A percentile compares a stretch with the other conserved stretches of the same genome.
These are phyloP conservation scores for Brachymystax lenok DNA, from an alignment of 2,797 vertebrate species.

Conservation along the genomic window DNA sequence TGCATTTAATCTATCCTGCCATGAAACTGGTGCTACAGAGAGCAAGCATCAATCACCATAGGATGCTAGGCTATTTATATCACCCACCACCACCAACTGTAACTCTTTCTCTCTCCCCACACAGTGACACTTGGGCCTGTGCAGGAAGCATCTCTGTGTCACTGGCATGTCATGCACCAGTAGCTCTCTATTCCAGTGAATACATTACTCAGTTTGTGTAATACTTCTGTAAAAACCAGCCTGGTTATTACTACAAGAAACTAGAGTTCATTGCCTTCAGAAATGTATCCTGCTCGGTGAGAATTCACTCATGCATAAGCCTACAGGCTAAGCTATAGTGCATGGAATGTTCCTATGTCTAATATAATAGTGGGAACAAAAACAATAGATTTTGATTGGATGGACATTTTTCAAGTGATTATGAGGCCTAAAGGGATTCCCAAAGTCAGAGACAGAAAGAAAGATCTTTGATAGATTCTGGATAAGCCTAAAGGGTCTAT, in stretches of 20 bases:
- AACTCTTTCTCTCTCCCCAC: neutral
- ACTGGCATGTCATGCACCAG: neutral
- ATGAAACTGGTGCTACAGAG: neutral
- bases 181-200: neutral
- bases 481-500: neutral
- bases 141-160: neutral
- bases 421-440: neutral
- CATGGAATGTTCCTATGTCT: neutral
- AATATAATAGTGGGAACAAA: neutral
- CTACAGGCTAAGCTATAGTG: neutral
- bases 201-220: neutral
- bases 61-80: conserved; percentile 11
- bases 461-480: neutral
- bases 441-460: neutral
- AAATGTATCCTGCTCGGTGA: neutral
- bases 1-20: neutral
- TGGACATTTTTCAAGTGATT: neutral
- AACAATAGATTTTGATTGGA: neutral
- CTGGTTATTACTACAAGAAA: neutral
- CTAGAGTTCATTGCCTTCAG: neutral
- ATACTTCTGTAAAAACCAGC: neutral
- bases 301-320: neutral
- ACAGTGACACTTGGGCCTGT: neutral
- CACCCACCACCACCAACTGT: neutral
- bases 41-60: conserved; percentile 8